Percentiles rank a stretch among this genome's conserved stretches.
phyloP scores from a whole-genome alignment of 2,113 vertebrate species.

The Nesoenas mayeri region DNA sequence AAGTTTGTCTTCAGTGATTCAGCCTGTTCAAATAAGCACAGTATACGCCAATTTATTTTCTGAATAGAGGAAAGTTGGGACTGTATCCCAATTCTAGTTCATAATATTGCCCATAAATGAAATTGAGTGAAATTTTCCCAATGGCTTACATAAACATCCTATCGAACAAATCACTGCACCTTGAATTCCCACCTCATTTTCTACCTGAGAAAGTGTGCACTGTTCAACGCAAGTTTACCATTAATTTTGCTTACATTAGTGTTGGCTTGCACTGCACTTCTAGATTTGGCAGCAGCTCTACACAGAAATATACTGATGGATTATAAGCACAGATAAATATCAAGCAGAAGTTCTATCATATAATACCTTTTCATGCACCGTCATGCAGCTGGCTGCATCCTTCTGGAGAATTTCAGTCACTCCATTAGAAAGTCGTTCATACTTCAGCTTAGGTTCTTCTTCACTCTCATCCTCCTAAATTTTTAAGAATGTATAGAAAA shows the following conservation, averaged over 20 bases:
- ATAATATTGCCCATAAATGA: not conserved
- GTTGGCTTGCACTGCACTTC: not conserved
- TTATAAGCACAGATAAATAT: not conserved
- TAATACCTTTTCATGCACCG: constrained; percentile 95
- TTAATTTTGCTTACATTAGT: not conserved
- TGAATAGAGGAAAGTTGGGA: not conserved
- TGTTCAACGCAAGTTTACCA: not conserved
- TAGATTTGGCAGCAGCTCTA: not conserved
- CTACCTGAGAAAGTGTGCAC: not conserved
- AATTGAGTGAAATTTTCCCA: not conserved
- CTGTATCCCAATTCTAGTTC: not conserved
- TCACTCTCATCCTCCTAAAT: constrained; percentile 95
- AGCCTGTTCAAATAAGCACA: not conserved
- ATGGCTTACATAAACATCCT: not conserved
- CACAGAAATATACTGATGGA: not conserved
- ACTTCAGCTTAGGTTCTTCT: constrained; percentile 98
- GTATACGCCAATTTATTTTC: not conserved
- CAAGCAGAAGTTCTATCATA: not conserved
- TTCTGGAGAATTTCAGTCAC: constrained; percentile 96
- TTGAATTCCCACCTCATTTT: not conserved
- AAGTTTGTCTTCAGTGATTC: not conserved
- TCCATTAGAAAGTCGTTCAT: constrained; percentile 94
- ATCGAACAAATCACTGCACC: not conserved
- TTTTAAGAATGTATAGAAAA: not conserved
- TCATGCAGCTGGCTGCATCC: constrained; percentile 98